Conservation (phyloP, 2,113 vertebrate species). For the Notothenia coriiceps region DNA sequence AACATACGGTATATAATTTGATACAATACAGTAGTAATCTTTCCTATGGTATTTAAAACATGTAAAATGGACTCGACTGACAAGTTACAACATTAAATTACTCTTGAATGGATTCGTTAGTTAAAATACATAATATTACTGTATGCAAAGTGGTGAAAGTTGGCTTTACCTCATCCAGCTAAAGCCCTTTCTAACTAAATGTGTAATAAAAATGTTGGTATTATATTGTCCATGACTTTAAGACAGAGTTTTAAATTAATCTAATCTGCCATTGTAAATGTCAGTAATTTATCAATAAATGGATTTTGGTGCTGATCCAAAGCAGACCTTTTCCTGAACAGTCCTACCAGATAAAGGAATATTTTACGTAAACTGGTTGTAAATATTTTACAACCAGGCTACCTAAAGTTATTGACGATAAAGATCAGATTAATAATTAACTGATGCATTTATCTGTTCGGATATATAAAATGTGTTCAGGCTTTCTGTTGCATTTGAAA, state of each 20-base stretch:
- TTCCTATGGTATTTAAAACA: too few relatives aligned
- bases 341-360: not conserved
- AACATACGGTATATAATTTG: too few relatives aligned
- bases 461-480: not conserved
- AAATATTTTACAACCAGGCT: not conserved
- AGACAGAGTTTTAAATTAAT: not conserved
- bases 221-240: not conserved
- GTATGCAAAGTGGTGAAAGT: too few relatives aligned
- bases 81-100: too few relatives aligned
- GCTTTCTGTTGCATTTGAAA: not conserved
- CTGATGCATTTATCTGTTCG: not conserved
- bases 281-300: not conserved
- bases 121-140: too few relatives aligned
- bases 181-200: not conserved
- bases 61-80: too few relatives aligned
- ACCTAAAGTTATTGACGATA: not conserved
- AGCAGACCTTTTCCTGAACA: not conserved
- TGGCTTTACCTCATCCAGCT: too few relatives aligned
- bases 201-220: not conserved
- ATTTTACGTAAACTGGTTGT: not conserved
- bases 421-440: not conserved
- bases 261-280: not conserved
- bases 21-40: too few relatives aligned
- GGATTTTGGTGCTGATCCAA: not conserved
- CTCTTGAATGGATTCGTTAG: too few relatives aligned